Evolutionary conservation across 2,797 vertebrate genomes (phyloP).

Genomic region (Esox lucius): DNA sequence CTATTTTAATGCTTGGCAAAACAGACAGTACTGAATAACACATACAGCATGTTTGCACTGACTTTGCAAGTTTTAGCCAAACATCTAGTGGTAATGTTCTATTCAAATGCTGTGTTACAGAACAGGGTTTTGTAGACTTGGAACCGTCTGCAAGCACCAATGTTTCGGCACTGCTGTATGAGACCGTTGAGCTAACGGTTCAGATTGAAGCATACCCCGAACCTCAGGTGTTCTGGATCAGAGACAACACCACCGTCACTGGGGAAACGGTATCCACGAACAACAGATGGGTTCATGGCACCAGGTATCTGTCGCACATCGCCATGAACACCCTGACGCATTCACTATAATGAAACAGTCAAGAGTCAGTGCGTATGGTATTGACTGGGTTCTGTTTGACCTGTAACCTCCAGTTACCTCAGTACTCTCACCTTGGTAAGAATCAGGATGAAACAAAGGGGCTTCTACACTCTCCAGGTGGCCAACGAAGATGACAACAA

Average conservation of each 20-base stretch:
- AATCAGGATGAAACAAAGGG: constrained; percentile 83
- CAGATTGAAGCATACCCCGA: constrained; percentile 79
- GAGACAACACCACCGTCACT: constrained; percentile 71
- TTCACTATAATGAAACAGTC: background rate
- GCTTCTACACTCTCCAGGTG: constrained; percentile 77
- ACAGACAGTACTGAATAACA: too few species aligned
- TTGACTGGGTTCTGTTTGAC: background rate
- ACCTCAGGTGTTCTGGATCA: constrained; percentile 80
- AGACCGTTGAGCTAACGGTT: constrained; percentile 75
- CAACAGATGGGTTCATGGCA: constrained; percentile 75
- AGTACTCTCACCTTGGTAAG: constrained; percentile 79
- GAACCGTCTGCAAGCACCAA: constrained; percentile 57
- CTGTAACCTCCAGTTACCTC: constrained; percentile 72
- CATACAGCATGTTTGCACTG: too few species aligned
- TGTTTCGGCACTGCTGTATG: constrained; percentile 71
- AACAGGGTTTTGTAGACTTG: constrained; percentile 78
- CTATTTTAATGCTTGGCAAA: too few species aligned
- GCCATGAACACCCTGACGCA: background rate
- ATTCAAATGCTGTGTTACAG: constrained; percentile 56
- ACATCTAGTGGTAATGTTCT: background rate
- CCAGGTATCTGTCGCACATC: constrained; percentile 55
- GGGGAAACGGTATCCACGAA: constrained; percentile 60
- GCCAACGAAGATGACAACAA: constrained; percentile 74
- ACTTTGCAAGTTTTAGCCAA: background rate
- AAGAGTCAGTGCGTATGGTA: background rate